Base-by-base conservation (phyloP, 92 coral and sea anemone species). In the Zoanthus gigantus region DNA sequence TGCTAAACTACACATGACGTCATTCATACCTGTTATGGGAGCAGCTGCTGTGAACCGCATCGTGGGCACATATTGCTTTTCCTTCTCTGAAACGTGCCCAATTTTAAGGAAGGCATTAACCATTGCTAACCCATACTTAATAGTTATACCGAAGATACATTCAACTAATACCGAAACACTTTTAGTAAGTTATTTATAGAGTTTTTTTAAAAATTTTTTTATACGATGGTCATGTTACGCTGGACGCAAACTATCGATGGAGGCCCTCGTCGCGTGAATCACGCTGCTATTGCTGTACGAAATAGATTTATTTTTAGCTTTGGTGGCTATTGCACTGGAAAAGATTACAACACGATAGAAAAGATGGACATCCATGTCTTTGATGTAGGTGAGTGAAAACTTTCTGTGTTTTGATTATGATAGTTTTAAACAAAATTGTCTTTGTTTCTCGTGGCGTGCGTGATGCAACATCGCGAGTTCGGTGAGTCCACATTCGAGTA, bases 271-370 rank as follows among this genome's bases (percentile, higher is more conserved):
- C 85, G 99, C 75, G 99, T 96, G 30, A 96, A 96, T 84, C 99
- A 96, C 72, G 98, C 99, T 0, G 98, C 99, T 3, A 96, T 96
- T 6, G 29, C 97, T 2, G 89, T 96, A 28, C 94, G 96, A 23
- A 90, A 93, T 34, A 92, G 99, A 31, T 95, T 92, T 71, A 86
- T 96, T 72, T 96, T 96, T 58, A 96, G 99, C 76, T 96, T 96
- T 56, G 99, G 99, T 0, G 99, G 99, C n/a, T 96, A 95, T 73
- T 96, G 96, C 56, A 93, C 99, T 12, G 99, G 99, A 1, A 98
- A 96, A 5, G 99, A 96, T 46, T 96, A 96, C 89, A 86, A 83
- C 81, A 83, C 82, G 18, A 90, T 96, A 50, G 93, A 92, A 57
- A 96, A 96, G 82, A 93, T 96, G 79, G 99, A 96, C 60, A 93